Evolutionary conservation across 1,140 invertebrate species (phyloP), one percentile per base, ranked within the genome.

Genomic region (Pseudoatta argentina): DNA sequence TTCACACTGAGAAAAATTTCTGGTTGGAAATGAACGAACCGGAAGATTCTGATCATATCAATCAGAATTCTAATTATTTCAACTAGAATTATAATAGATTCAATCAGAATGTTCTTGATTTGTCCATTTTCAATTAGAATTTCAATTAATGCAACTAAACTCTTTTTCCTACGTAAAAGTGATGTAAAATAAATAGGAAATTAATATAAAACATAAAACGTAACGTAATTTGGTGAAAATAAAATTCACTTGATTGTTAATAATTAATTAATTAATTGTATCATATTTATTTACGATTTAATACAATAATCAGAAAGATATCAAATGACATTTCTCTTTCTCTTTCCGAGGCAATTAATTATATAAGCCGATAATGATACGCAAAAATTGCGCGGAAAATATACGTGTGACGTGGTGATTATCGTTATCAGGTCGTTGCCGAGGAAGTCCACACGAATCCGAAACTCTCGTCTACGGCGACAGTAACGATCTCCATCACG

Each of bases 381-480:
- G 21, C 10, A 21, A 72, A 16, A 14, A 16, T 18, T 24, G 21
- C 5, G 24, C n/a, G 44, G n/a, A 51, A 66, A 72, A 57, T 72
- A 61, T 48, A 14, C 4, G 48, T 51, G 48, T 3, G 48, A 73
- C 27, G 44, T 34, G 27, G 18, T 34, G 69, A 73, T 83, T 83
- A 59, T 73, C 55, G 24, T 83, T 59, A 89, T 24, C 91, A 97
- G 97, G 96, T 98, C 5, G 96, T 98, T 78, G 98, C 98, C 1
- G 97, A 97, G 94, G 98, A 98, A 92, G 95, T 97, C 2, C 96
- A 98, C 88, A 98, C 98, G 2, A 95, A 96, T 66, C 97, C 97
- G 2, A 96, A 96, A 59, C 95, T 98, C 0, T 97, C 97, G 0
- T 98, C 98, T 1, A 98, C 98, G 4, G 98, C 98, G 0, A 98